These are phyloP conservation scores for Dolichotis patagonum DNA, from an alignment of 2,113 vertebrate species.

Conservation along the genomic window DNA sequence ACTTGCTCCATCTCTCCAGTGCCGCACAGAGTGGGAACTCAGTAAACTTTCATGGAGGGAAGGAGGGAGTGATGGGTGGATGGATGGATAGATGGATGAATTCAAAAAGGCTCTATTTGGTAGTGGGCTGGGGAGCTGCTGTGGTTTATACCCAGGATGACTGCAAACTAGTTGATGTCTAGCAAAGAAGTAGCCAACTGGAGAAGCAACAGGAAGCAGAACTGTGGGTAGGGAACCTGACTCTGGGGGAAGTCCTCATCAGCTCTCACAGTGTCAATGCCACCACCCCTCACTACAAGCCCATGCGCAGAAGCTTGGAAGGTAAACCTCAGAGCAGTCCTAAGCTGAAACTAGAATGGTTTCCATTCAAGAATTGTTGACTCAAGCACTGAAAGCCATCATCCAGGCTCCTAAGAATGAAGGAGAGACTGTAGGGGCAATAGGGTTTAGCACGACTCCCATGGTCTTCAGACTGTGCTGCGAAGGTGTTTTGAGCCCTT, in stretches of 20 bases:
- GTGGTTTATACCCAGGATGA: not conserved
- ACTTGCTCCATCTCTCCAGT: not conserved
- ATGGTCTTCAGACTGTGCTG: not conserved
- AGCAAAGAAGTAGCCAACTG: not conserved
- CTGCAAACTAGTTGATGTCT: not conserved
- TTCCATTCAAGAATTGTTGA: not conserved
- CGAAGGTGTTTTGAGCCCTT: not conserved
- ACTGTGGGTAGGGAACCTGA: not conserved
- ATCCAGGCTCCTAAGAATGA: not conserved
- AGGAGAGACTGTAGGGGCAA: not conserved
- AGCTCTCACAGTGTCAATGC: not conserved
- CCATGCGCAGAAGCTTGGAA: not conserved
- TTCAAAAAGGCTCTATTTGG: not conserved
- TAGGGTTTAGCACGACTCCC: fast-evolving
- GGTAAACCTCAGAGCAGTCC: not conserved
- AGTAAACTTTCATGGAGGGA: not conserved
- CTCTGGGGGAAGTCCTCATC: not conserved
- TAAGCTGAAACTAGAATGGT: not conserved
- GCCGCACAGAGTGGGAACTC: not conserved
- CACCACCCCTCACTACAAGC: not conserved
- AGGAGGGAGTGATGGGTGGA: not conserved
- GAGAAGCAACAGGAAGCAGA: not conserved
- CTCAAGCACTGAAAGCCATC: not conserved
- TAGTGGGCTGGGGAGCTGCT: not conserved
- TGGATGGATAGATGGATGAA: not conserved